Base-by-base conservation (phyloP, 2,113 vertebrate genomes). In the Formicarius rufipectus region DNA sequence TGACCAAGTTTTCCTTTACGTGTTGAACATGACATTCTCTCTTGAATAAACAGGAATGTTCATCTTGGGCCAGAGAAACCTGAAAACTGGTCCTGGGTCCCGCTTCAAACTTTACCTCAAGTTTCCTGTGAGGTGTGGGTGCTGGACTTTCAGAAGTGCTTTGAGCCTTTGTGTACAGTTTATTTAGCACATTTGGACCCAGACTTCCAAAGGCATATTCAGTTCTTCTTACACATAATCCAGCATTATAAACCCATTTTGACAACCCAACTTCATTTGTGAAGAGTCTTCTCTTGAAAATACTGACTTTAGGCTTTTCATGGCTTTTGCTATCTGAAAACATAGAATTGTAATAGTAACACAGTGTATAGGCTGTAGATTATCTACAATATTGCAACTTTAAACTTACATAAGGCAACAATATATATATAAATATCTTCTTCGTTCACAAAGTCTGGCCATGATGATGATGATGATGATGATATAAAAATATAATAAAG, bases 31-130 rank as follows among this genome's bases (percentile, higher is more conserved):
- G 35, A 15, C 68, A 40, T 60, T 19, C 27, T 68, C 82, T 90
- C 64, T 77, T 90, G 79, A 69, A 39, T 87, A 94, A 94, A 94
- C 53, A 88, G 55, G 71, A 93, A 83, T 89, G 90, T 68, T 96
- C 49, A n/a, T 83, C 33, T 12, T 63, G 47, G 56, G 17, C 63
- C 85, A 96, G 75, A 75, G 47, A 78, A 80, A 86, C 42, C 87
- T 96, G 75, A 79, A 93, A 92, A 30, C 14, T 4, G 50, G 33
- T 84, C 27, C 75, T 80, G 59, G 55, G 55, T 93, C 40, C 25
- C 35, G 27, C 42, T 90, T 84, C 93, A 89, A 16, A 10, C 21
- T 88, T 87, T 96, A 75, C 87, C 52, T 95, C 79, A 71, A 80
- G 52, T 91, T 96, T 96, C 68, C 92, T 81, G 55, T 92, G 67